Evolutionary conservation across 2,797 vertebrate species (phyloP).

Genomic region (Lepus oiostolus): DNA sequence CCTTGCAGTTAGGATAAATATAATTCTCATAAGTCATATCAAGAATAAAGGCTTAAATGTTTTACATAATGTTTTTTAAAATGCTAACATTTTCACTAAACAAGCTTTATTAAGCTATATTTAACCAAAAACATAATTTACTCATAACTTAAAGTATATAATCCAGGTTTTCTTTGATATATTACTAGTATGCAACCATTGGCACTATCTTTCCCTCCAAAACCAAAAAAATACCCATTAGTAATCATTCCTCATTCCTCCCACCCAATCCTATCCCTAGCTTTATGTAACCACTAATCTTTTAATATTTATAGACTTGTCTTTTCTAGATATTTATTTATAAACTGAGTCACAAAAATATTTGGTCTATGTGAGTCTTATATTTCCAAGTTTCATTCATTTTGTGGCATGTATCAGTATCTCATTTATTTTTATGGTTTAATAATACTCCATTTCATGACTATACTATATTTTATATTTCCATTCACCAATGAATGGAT

Average conservation of each 20-base stretch:
- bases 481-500: neutral
- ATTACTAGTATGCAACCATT: neutral
- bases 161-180: neutral
- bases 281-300: neutral
- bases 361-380: neutral
- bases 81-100: neutral
- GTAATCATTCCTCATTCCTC: neutral
- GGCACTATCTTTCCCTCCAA: neutral
- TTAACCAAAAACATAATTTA: slow-evolving; percentile 21
- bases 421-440: slow-evolving; percentile 8
- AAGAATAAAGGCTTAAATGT: slow-evolving; percentile 20
- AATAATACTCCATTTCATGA: neutral
- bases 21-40: slow-evolving; percentile 18
- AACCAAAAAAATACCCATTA: neutral
- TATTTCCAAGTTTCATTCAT: neutral
- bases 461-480: slow-evolving; percentile 22
- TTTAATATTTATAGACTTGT: neutral
- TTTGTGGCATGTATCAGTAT: neutral
- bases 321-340: neutral
- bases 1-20: slow-evolving; percentile 4
- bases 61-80: slow-evolving; percentile 47
- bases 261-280: neutral
- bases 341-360: neutral
- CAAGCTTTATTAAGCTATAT: slow-evolving; percentile 23
- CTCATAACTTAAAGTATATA: neutral